Base-by-base conservation (phyloP, 2,888 invertebrate species). In the Nowickia ferox region DNA sequence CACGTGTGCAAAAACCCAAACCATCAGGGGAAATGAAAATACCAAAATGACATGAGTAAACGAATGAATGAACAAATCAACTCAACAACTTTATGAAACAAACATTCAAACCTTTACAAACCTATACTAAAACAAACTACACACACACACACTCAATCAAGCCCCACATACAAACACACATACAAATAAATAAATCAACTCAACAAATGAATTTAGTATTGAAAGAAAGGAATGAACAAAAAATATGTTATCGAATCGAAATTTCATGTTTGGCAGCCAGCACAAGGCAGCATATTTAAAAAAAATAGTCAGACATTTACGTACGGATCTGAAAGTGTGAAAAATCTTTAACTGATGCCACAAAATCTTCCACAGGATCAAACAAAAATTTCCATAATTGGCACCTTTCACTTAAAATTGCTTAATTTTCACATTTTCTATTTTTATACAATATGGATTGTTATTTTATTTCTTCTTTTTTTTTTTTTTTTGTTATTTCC, bases 51-150 rank as follows among this genome's bases (percentile, higher is more conserved):
- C 86, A 86, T 68, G 86, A 86, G 86, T 83, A 76, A 86, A 83
- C 83, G 83, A 83, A 79, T 86, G 83, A 86, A 83, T 83, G 76
- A 86, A 86, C 86, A 86, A 86, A 83, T 86, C 86, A 86, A 86
- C 86, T 86, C 86, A 86, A 76, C 86, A 86, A 86, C 75, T 83
- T 83, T 80, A 86, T 79, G 72, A 83, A 83, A 83, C 79, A 76
- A 79, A 76, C 79, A 83, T 68, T 72, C 79, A 80, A 59, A 63
- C 66, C 22, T 22, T 68, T 38, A 69, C 30, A 71, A 44, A 66
- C 38, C 46, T 42, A 63, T 19, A 42, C 72, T 38, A 13, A 10
- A 15, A 13, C 44, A 63, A 19, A 46, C 17, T 40, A 40, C 59
- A 61, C 17, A 66, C 40, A 55, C 11, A 51, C 19, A 51, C 68